A percentile compares a stretch with the other conserved stretches of the same genome.
Conservation (phyloP, 2,113 vertebrate species). For the Boulengeromyrus knoepffleri region DNA sequence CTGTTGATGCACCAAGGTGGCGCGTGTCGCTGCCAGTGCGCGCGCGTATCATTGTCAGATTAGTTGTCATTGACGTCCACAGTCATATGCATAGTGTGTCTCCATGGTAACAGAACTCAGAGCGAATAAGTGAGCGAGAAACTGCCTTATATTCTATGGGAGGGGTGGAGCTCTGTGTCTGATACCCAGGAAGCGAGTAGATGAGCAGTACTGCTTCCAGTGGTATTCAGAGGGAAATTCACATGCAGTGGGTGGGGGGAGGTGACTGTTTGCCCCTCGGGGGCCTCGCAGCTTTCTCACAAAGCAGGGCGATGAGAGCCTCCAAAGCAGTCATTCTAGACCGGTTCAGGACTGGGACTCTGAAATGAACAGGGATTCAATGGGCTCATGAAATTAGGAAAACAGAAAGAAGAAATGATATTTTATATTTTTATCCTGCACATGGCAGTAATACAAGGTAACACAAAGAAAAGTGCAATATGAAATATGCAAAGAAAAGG, state of each 20-base stretch:
- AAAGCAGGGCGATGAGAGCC: not conserved
- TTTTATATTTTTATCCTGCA: not conserved
- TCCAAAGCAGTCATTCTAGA: not conserved
- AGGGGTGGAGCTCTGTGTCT: not conserved
- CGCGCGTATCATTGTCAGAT: not conserved
- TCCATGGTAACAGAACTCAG: not conserved
- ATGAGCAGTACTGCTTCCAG: not conserved
- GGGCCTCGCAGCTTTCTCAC: not conserved
- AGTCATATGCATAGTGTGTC: not conserved
- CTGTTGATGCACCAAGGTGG: not conserved
- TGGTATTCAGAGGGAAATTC: not conserved
- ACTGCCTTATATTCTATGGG: not conserved
- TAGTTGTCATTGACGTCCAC: not conserved
- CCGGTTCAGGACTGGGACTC: not conserved
- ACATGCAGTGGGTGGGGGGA: not conserved
- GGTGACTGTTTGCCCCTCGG: not conserved
- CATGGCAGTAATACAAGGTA: not conserved
- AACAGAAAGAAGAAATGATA: not conserved
- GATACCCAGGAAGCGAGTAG: not conserved
- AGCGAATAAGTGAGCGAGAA: not conserved
- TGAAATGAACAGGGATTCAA: not conserved
- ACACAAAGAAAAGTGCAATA: not conserved
- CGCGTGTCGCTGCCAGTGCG: not conserved
- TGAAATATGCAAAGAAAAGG: not conserved
- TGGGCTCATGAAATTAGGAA: not conserved